Evolutionary conservation across 2,113 vertebrate species (phyloP), one percentile per base, ranked within the genome.

Genomic region (Triplophysa tibetana): DNA sequence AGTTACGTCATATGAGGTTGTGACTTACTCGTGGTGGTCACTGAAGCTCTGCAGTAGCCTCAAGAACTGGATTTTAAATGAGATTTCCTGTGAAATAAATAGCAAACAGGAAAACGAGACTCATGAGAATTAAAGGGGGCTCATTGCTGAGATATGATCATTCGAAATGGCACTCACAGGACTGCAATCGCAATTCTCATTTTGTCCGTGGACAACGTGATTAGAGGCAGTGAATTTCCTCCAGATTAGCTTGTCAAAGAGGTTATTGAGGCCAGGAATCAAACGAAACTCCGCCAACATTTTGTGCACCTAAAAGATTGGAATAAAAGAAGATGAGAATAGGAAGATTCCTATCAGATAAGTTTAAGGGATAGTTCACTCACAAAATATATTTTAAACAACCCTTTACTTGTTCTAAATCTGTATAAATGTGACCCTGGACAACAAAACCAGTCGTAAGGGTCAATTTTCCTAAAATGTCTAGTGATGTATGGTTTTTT

Each of bases 201-300:
- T 99, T 88, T 98, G 97, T 77, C 96, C 96, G 0, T 98, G 97
- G 74, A 99, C 93, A 62, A 98, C 95, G 0, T 97, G 95, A 79
- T 94, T 94, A 26, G 97, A 96, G 4, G 96, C 62, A 12, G 62
- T 93, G 0, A 95, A 97, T 79, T 98, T 98, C 87, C 97, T 96
- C 98, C 98, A 99, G 86, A 99, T 99, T 64, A 99, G 92, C 87
- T 99, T 98, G 89, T 99, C 98, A 86, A 99, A 99, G 76, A 99
- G 88, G 88, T 99, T 98, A 83, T 99, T 99, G 81, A 99, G 95
- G 17, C 98, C 98, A 0, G 98, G 98, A 87, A 99, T 99, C 86
- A 99, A 91, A 29, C 90, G 95, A 89, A 97, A 99, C 87, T 99
- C 97, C 0, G 98, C 97, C 54, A 99, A 93, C 98, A 99, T 97